Conservation (phyloP, 1,140 invertebrate genomes). For the Hyles vespertilio region DNA sequence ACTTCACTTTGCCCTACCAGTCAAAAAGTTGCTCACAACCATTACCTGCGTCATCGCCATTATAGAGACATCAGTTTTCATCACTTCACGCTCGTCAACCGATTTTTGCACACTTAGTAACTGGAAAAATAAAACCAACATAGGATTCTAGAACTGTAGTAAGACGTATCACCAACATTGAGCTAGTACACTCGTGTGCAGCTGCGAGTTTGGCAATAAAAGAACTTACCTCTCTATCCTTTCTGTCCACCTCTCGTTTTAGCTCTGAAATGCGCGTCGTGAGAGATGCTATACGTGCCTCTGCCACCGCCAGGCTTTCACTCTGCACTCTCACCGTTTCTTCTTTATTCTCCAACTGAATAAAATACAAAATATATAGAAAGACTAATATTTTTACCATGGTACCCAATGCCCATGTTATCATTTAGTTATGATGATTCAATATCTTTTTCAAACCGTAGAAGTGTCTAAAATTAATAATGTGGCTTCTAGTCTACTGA, state of each 20-base stretch:
- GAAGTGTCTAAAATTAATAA: no score
- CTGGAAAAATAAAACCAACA: slow-evolving; percentile 4
- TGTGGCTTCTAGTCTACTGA: no score
- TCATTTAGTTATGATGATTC: no score
- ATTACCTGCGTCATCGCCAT: slow-evolving; percentile 25
- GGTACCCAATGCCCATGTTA: no score
- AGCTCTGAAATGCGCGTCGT: slow-evolving; percentile 17
- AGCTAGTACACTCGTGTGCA: no score
- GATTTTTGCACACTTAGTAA: slow-evolving; percentile 13
- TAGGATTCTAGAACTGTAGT: no score
- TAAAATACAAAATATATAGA: neutral
- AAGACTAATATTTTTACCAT: no score
- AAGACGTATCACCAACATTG: no score
- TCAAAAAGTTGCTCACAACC: no score
- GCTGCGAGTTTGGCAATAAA: no score
- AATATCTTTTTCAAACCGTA: no score
- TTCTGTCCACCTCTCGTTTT: slow-evolving; percentile 18
- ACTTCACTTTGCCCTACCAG: no score
- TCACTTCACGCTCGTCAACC: slow-evolving; percentile 18
- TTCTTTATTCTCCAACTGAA: slow-evolving; percentile 54
- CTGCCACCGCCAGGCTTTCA: slow-evolving; percentile 49
- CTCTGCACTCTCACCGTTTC: slow-evolving; percentile 55
- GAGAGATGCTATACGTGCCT: slow-evolving; percentile 45
- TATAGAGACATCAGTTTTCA: slow-evolving; percentile 22
- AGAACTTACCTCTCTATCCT: slow-evolving; percentile 19